Percentiles rank a stretch among this genome's conserved stretches.
These are phyloP conservation scores for Pollenia angustigena DNA, from an alignment of 2,888 invertebrate genomes.

Conservation along the genomic window DNA sequence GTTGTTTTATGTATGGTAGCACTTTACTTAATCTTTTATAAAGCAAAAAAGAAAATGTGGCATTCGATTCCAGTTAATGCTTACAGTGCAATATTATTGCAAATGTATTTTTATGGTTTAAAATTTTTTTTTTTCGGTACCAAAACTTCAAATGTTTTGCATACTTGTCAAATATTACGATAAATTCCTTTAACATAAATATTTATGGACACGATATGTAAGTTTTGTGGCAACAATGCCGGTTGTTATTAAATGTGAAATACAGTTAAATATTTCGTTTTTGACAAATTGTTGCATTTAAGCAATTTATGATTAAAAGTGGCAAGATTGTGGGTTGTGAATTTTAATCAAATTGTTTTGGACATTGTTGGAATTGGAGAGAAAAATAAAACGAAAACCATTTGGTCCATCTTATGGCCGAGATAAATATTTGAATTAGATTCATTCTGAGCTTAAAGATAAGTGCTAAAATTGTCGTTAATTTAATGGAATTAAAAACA, in stretches of 20 bases:
- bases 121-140: constrained; percentile 28
- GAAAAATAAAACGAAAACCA: no score
- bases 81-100: constrained; percentile 27
- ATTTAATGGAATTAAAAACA: no score
- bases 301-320: no score
- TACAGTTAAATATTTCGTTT: constrained; percentile 27
- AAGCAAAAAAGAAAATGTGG: not conserved
- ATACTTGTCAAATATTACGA: constrained; percentile 67
- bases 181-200: constrained; percentile 59
- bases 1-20: constrained; percentile 32
- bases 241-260: constrained; percentile 41
- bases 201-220: constrained; percentile 49
- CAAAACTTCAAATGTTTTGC: constrained; percentile 56
- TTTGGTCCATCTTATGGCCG: no score
- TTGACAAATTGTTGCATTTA: constrained; percentile 59
- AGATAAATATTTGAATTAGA: no score
- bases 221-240: constrained; percentile 26
- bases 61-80: constrained; percentile 44
- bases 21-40: constrained; percentile 32
- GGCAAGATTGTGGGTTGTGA: no score
- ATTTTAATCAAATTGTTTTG: no score
- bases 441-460: no score
- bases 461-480: no score
- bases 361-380: no score
- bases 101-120: not conserved